Evolutionary conservation across 92 coral and sea anemone species (phyloP), one percentile per base, ranked within the genome.

Genomic region (Palythoa grandis): DNA sequence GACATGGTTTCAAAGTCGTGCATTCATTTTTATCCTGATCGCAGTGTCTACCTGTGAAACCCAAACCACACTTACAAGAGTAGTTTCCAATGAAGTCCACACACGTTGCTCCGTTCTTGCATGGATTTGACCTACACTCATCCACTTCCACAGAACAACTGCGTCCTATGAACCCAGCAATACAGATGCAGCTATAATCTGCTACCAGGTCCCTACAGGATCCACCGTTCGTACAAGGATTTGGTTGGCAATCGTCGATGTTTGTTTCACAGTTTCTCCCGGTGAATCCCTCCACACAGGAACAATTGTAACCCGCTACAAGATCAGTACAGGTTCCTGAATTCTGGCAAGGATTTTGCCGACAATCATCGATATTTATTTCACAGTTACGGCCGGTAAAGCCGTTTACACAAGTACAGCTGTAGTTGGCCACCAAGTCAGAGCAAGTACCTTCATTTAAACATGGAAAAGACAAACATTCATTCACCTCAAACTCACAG

Each of bases 371-470:
- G 12, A 94, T 86, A 69, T 94, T 87, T 8, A 70, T 70, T 23
- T 66, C 79, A 52, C 97, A 94, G 70, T 90, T 90, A 63, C 86
- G 69, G 6, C 97, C 97, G 8, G 85, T 90, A 79, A 77, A 94
- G 2, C 97, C 97, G 15, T 50, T n/a, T 0, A 57, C 63, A 70
- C 98, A 94, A 1, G 23, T 16, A 66, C 98, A 94, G 83, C 77
- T 77, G 82, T 94, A 94, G 70, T 88, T 79, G 7, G 86, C 92
- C 35, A 92, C 68, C 1, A 80, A 39, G 76, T 94, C 91, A 5
- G 23, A 52, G 54, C 98, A 94, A 11, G 73, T 88, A 1, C 86
- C 95, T 0, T 67, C 38, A 82, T 94, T 94, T 5, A 79, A 22
- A 57, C 98, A 94, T 3, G 95, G 95, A 15, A 38, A 76, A 52